Evolutionary conservation across 2,888 invertebrate genomes (phyloP), one percentile per base, ranked within the genome.

Genomic region (Acholoe squamosa): DNA sequence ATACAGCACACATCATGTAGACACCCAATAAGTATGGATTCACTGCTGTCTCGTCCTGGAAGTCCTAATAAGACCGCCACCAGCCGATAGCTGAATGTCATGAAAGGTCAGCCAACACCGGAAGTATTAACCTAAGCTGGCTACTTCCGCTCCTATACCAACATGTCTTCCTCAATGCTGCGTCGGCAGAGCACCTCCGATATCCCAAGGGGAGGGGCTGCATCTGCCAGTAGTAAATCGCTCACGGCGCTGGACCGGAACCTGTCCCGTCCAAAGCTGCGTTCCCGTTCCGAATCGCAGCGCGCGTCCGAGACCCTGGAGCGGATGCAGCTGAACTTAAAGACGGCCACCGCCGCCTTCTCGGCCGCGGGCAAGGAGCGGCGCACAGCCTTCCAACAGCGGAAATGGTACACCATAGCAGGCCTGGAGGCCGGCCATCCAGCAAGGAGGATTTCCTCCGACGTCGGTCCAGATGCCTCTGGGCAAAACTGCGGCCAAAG

Each of bases 331-430:
- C n/a, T 34, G 3, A 54, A 61, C 22, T 31, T 84, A 19, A 67
- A 86, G 43, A 33, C 84, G 34, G 90, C 86, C 19, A 76, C 84
- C 14, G 67, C 84, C 34, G 90, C 90, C 25, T 90, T 90, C 71
- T 84, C 84, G n/a, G 90, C 80, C 22, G 91, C 67, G 25, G 91
- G 91, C 1, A 31, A 22, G 28, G 89, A 89, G 31, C 80, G 91
- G 7, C 54, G 91, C 1, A 91, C 43, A 22, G 89, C 89, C 67
- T 91, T 91, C 86, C 51, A 52, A 19, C 76, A 89, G 51, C 67
- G 84, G 10, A 31, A 43, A n/a, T 91, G 91, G 91, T 34, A 84
- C 67, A 91, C 89, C 14, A 76, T 91, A 43, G 86, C 89, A 0
- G 91, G 90, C 10, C 33, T 54, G 3, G 80, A 80, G 16, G 31